phyloP scores from a whole-genome alignment of 2,113 vertebrate genomes.

The Mus spicilegus region DNA sequence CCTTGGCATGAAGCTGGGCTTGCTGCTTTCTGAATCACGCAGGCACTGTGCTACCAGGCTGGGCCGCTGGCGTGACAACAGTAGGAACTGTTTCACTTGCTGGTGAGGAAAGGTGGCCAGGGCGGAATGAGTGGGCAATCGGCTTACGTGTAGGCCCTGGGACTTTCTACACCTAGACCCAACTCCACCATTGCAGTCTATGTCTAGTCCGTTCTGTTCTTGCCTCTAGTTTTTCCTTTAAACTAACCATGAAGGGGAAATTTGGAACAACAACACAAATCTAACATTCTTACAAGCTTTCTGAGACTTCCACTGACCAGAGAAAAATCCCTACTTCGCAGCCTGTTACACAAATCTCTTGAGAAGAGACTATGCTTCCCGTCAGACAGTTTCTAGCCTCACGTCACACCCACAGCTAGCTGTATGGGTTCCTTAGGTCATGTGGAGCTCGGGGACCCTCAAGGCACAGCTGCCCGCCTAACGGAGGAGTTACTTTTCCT shows the following conservation, averaged over 20 bases:
- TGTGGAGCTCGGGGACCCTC: background rate
- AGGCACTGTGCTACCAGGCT: conserved; percentile 96
- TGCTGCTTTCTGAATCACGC: conserved; percentile 97
- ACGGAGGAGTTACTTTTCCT: background rate
- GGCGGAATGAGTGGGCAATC: background rate
- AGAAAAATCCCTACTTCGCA: background rate
- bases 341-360: background rate
- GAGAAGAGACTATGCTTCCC: background rate
- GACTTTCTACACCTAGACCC: background rate
- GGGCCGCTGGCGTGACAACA: conserved; percentile 95
- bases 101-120: conserved; percentile 76
- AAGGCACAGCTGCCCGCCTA: background rate
- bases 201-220: background rate
- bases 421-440: background rate
- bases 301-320: background rate
- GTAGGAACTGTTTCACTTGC: conserved; percentile 97
- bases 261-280: background rate
- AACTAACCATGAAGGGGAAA: background rate
- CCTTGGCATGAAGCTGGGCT: conserved; percentile 97
- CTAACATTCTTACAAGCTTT: conserved; percentile 6
- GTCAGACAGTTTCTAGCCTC: background rate
- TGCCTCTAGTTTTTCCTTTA: conserved; percentile 20
- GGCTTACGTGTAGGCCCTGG: background rate
- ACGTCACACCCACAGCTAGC: background rate
- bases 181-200: background rate